Percentiles rank a stretch among this genome's conserved stretches.
Conservation (phyloP, 2,113 vertebrate genomes). For the Calidris pygmaea region DNA sequence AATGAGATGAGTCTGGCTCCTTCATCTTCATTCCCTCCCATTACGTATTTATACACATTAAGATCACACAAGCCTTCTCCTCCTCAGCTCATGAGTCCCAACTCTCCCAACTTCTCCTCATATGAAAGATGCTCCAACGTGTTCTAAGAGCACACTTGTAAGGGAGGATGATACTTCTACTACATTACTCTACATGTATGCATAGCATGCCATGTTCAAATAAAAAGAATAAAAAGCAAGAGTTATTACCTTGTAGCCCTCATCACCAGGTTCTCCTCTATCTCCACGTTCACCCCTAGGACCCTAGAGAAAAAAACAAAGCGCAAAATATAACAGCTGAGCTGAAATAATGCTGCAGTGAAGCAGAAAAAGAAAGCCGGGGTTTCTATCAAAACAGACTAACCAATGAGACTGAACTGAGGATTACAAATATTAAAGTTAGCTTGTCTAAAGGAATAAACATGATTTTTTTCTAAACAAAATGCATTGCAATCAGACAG, state of each 20-base stretch:
- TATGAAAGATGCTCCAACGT: background rate
- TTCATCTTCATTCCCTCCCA: background rate
- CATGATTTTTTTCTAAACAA: background rate
- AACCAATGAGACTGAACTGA: background rate
- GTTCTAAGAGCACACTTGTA: background rate
- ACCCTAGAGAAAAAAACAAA: slow-evolving; percentile 79
- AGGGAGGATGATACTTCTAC: background rate
- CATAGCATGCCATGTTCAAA: background rate
- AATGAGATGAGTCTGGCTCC: background rate
- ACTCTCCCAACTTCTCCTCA: background rate
- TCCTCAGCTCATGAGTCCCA: background rate
- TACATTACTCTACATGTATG: background rate
- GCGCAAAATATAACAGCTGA: background rate
- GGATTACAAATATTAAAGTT: background rate
- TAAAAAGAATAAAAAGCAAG: background rate
- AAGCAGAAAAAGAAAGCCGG: background rate
- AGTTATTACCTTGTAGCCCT: slow-evolving; percentile 89
- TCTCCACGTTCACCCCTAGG: slow-evolving; percentile 85
- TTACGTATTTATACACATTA: background rate
- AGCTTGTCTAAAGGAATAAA: slow-evolving; percentile 5
- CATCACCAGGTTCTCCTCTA: slow-evolving; percentile 86
- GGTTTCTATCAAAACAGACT: background rate
- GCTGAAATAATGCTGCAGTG: background rate
- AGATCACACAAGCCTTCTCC: background rate
- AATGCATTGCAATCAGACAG: background rate